A percentile compares a stretch with the other conserved stretches of the same genome.
These are phyloP conservation scores for Theocolax elegans DNA, from an alignment of 1,140 invertebrate genomes.

Conservation along the genomic window DNA sequence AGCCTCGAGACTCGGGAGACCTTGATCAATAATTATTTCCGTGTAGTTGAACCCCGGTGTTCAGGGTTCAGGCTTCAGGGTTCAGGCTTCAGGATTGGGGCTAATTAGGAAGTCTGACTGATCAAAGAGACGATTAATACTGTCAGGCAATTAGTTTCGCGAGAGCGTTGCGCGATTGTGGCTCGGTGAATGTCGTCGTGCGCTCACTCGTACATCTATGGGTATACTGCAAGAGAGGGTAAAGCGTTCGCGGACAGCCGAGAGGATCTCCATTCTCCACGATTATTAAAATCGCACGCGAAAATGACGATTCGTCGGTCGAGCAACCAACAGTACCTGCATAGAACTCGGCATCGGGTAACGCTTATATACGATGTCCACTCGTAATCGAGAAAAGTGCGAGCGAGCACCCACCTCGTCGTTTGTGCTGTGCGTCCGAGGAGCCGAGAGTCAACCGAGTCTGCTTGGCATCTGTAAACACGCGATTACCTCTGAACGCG, in stretches of 20 bases:
- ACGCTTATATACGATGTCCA: neutral
- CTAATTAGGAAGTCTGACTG: constrained; percentile 12
- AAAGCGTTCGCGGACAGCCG: neutral
- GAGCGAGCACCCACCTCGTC: neutral
- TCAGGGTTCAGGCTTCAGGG: too few species aligned
- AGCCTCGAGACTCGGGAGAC: too few species aligned
- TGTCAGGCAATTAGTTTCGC: constrained; percentile 19
- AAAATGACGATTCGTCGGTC: constrained; percentile 1
- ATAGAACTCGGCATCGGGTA: neutral
- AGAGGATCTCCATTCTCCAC: neutral
- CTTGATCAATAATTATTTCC: constrained; percentile 3
- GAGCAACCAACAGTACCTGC: neutral
- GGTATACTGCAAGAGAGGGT: too few species aligned
- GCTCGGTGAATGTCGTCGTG: too few species aligned
- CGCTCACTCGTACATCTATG: too few species aligned
- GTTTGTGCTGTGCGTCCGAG: neutral
- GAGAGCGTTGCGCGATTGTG: neutral
- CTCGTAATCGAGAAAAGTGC: neutral
- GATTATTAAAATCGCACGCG: neutral
- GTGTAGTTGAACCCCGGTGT: neutral
- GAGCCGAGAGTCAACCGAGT: too few species aligned
- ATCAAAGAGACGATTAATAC: constrained; percentile 16
- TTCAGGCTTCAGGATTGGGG: too few species aligned
- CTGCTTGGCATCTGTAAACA: neutral
- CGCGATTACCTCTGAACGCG: neutral